Base-by-base conservation (phyloP, 2,113 vertebrate species). In the Boulengerochromis microlepis region DNA sequence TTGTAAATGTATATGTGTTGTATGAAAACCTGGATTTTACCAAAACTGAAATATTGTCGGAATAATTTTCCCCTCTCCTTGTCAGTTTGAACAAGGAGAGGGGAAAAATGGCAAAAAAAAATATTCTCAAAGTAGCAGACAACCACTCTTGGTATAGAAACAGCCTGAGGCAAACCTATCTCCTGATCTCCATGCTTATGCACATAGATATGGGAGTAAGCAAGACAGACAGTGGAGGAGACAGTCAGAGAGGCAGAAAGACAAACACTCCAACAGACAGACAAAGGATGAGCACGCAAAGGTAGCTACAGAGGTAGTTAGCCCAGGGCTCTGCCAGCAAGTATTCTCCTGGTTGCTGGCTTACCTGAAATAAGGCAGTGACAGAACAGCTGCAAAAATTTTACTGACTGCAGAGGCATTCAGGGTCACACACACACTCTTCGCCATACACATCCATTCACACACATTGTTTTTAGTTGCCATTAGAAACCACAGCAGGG, bases 301-400 rank as follows among this genome's bases (percentile, higher is more conserved):
- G 82, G 69, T 84, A 90, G 82, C 82, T 88, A 35, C 84, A 81
- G 89, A 71, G 64, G 71, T 38, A 92, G 89, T 92, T 91, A 86
- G 85, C 91, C 89, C 59, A 84, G 47, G 91, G 93, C 89, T 88
- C 80, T 84, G 83, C 88, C 87, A 86, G 87, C 74, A 83, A 92
- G 71, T 88, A 88, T 84, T 89, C 91, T 91, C 90, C 57, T 19
- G 86, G 64, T 90, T 90, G 61, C 81, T 86, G 86, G 74, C 87
- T 88, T 85, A 93, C 85, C 89, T 91, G 66, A 81, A 90, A 87
- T 86, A 86, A 87, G 57, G 83, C 84, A 76, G 81, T 10, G 33
- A 87, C 59, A 87, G 45, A 93, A 83, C 47, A 88, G 84, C 82
- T 59, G 64, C 84, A 89, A 91, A 78, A 93, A 91, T 81, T 87